Base-by-base conservation (phyloP, 2,113 vertebrate species). In the Menidia beryllina region DNA sequence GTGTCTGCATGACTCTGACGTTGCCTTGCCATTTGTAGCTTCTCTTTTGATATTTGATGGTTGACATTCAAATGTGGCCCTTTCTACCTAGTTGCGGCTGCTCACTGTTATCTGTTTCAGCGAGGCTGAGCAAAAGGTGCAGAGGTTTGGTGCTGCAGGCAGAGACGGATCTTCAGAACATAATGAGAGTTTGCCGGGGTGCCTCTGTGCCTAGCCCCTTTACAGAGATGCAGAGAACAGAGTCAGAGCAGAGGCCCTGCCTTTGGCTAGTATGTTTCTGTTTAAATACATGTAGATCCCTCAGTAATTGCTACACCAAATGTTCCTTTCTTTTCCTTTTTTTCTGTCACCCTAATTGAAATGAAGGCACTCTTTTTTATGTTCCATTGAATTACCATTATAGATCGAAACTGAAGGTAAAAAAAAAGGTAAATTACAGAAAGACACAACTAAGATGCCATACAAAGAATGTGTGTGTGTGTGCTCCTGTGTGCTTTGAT, bases 41-140 rank as follows among this genome's bases (percentile, higher is more conserved):
- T 83, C 67, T 69, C 71, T 72, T 82, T 77, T 90, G 90, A 89
- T 90, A 88, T 91, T 87, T 92, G 87, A 89, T 63, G 67, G 85
- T 89, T 93, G 90, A 92, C 92, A 92, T 92, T 93, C 86, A 91
- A 79, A 88, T 72, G 80, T n/a, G 50, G 53, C 69, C 65, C 54
- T 84, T 83, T 89, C 75, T 86, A 85, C 82, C 86, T 81, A 73
- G 74, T 53, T 72, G 79, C 47, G 11, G 58, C 66, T 61, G 82
- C 81, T 79, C 30, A 14, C 76, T 67, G 68, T 91, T 92, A 87
- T 87, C 81, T 73, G 72, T 71, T 79, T 78, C 82, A 81, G 87
- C 70, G 48, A 70, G 73, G 83, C 53, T 70, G 84, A 85, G 85
- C 57, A 20, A 79, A 79, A 81, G 77, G 83, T 81, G 70, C 72